These are phyloP conservation scores for Caenorhabditis auriculariae DNA, from an alignment of 2,888 invertebrate species.

Conservation along the genomic window DNA sequence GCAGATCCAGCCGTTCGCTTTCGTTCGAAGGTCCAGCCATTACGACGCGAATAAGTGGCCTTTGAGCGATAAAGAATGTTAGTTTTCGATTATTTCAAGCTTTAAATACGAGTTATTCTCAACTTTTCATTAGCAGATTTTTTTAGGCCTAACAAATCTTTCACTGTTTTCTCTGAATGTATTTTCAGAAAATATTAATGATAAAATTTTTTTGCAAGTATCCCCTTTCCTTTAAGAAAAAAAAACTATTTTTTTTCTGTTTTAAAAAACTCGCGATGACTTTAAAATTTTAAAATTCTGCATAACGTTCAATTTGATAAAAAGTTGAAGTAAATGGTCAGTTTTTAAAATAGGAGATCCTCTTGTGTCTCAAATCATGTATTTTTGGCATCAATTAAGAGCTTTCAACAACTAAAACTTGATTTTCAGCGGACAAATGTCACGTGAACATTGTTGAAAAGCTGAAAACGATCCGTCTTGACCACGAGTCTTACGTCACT, in stretches of 20 bases:
- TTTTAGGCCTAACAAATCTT: background rate
- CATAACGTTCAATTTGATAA: too few relatives aligned
- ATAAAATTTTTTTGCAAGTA: background rate
- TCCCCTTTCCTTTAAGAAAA: too few relatives aligned
- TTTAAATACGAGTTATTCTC: background rate
- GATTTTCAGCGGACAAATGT: conserved; percentile 51
- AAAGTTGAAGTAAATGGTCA: too few relatives aligned
- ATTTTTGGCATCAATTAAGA: too few relatives aligned
- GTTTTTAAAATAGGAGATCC: too few relatives aligned
- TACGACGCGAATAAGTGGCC: conserved; percentile 88
- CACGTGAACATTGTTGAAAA: conserved; percentile 87
- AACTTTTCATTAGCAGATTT: background rate
- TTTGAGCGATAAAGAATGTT: conserved; percentile 74
- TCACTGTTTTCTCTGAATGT: background rate
- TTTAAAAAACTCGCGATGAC: too few relatives aligned
- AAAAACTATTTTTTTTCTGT: too few relatives aligned
- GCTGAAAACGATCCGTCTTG: conserved; percentile 85
- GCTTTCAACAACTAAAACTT: background rate
- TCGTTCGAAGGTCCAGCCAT: conserved; percentile 88
- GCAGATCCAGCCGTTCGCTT: conserved; percentile 98
- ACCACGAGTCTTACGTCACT: conserved; percentile 94
- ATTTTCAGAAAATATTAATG: background rate
- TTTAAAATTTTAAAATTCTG: too few relatives aligned
- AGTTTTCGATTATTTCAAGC: background rate
- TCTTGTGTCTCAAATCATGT: background rate